These are phyloP conservation scores for Tenthredo notha DNA, from an alignment of 2,888 invertebrate genomes.

Conservation along the genomic window DNA sequence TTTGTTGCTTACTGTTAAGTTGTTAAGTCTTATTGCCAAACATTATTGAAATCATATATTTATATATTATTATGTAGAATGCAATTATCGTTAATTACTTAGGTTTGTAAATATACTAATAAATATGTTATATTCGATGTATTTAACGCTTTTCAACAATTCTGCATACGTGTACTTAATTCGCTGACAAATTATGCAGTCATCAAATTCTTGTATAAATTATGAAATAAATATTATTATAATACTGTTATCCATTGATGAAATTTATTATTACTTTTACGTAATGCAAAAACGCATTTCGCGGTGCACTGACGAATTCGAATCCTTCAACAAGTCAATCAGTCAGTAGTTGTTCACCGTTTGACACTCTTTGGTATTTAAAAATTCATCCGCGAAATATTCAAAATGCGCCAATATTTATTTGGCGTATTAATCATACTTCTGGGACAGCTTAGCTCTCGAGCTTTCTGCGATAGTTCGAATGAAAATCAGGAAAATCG, in stretches of 20 bases:
- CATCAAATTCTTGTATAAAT: slow-evolving; percentile 12
- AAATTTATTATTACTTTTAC: background rate
- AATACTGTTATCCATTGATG: background rate
- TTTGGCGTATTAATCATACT: slow-evolving; percentile 28
- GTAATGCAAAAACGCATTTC: background rate
- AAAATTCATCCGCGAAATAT: background rate
- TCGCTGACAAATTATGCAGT: background rate
- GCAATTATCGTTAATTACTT: background rate
- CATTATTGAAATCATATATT: background rate
- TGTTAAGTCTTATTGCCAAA: slow-evolving; percentile 43
- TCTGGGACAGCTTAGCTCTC: background rate
- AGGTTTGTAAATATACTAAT: slow-evolving; percentile 39
- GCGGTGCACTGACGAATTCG: background rate
- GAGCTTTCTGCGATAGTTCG: background rate
- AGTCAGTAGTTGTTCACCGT: slow-evolving; percentile 8
- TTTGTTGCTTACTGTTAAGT: slow-evolving; percentile 44
- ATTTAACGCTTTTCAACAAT: background rate
- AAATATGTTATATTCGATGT: background rate
- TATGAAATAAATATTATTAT: slow-evolving; percentile 7
- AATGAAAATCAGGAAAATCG: background rate
- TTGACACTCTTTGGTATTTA: background rate
- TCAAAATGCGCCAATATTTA: slow-evolving; percentile 37
- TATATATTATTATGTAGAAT: background rate
- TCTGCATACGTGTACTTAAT: background rate
- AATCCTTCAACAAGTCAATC: background rate